Base-by-base conservation (phyloP, 2,888 invertebrate species). In the Clanis bilineata region DNA sequence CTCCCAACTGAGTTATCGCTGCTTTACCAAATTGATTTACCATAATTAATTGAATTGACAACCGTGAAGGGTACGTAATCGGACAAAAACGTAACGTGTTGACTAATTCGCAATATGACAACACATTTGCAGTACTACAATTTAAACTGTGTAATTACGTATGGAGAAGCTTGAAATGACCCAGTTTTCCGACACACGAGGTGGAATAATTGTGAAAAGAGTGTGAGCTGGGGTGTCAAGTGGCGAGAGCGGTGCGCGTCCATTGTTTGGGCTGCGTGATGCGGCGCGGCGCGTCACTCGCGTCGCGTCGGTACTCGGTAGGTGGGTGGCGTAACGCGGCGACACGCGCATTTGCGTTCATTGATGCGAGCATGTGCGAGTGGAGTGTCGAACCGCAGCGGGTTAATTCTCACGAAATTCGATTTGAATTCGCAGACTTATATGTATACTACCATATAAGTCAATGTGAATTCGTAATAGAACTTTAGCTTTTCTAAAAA, bases 341-440 rank as follows among this genome's bases (percentile, higher is more conserved):
- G 90, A 88, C 86, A 90, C 88, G 90, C 87, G 83, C 83, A 76
- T 89, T 86, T 88, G 84, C 80, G 67, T 80, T 82, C 82, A 90
- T 88, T 88, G 88, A 88, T 86, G 85, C 86, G 81, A 32, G 18
- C 80, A n/a, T n/a, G n/a, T n/a, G n/a, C n/a, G n/a, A n/a, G n/a
- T n/a, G n/a, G n/a, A n/a, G n/a, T n/a, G n/a, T n/a, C n/a, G n/a
- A n/a, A n/a, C n/a, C n/a, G n/a, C n/a, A n/a, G n/a, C n/a, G n/a
- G n/a, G n/a, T n/a, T n/a, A n/a, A n/a, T n/a, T n/a, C n/a, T n/a
- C n/a, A n/a, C n/a, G n/a, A n/a, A n/a, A n/a, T n/a, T n/a, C n/a
- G n/a, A n/a, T n/a, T n/a, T n/a, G n/a, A n/a, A n/a, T n/a, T n/a
- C n/a, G n/a, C n/a, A n/a, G n/a, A n/a, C n/a, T n/a, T n/a, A n/a